Percentiles rank a stretch among this genome's conserved stretches.
Conservation (phyloP, 1,140 invertebrate species). For the Doryteuthis pealeii region DNA sequence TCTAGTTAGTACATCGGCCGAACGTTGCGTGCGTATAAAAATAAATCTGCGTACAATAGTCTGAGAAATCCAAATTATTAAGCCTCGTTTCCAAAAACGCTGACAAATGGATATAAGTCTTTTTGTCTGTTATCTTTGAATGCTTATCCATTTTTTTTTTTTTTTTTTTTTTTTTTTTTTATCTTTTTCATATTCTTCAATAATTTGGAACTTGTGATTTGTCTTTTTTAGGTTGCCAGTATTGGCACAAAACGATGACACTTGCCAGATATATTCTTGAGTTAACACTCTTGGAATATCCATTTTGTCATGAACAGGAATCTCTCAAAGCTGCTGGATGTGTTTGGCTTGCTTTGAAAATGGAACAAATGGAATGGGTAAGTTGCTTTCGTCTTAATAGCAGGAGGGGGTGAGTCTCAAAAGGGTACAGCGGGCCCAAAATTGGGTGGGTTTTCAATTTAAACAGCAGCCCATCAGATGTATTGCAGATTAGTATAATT, state of each 20-base stretch:
- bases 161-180: neutral
- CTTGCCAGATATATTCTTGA: constrained; percentile 93
- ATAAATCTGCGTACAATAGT: no score
- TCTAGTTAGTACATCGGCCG: no score
- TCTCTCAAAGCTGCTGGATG: constrained; percentile 87
- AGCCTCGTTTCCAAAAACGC: no score
- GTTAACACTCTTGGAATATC: constrained; percentile 88
- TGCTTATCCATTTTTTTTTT: no score
- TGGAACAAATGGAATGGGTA: constrained; percentile 68
- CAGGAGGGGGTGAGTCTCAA: neutral
- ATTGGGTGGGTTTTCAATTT: neutral
- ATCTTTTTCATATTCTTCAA: no score
- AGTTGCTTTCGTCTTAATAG: neutral
- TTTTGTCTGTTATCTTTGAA: neutral
- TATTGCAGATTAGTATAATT: neutral
- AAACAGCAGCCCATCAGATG: neutral
- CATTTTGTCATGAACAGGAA: constrained; percentile 76
- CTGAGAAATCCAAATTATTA: no score
- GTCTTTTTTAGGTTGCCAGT: neutral
- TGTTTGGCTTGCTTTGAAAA: constrained; percentile 81
- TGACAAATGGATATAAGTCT: no score
- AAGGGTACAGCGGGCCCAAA: neutral
- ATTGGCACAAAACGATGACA: constrained; percentile 69
- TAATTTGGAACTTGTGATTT: neutral
- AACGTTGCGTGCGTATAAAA: no score